Conservation (phyloP, 2,113 vertebrate genomes). For the Lycaon pictus region DNA sequence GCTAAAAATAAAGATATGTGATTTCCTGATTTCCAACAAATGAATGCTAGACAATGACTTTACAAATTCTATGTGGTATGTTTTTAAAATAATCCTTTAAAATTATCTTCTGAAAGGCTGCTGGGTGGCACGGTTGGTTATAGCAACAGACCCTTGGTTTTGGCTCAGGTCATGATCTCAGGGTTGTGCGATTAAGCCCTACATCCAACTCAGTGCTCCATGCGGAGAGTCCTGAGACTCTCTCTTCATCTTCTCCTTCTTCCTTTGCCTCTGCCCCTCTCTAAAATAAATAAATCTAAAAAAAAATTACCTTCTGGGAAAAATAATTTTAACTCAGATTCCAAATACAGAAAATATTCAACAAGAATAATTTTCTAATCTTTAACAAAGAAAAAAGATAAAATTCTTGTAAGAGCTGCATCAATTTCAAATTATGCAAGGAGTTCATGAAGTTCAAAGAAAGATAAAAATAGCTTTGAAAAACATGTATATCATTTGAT, state of each 20-base stretch:
- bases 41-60: not conserved
- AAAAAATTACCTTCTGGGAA: not conserved
- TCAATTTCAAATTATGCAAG: constrained; percentile 39
- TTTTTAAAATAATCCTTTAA: constrained; percentile 5
- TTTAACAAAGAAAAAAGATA: not conserved
- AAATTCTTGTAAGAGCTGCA: constrained; percentile 15
- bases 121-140: not conserved
- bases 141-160: not conserved
- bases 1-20: not conserved
- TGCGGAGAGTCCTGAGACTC: not conserved
- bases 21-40: constrained; percentile 43
- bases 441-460: not conserved
- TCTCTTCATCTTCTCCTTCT: not conserved
- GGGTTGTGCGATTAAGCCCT: not conserved
- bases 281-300: not conserved
- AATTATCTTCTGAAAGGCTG: not conserved
- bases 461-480: not conserved
- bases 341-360: not conserved
- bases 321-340: constrained; percentile 11
- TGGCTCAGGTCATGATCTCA: not conserved
- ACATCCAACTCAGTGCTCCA: not conserved
- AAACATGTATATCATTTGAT: not conserved
- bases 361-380: not conserved
- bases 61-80: not conserved
- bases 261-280: not conserved